phyloP scores from a whole-genome alignment of 2,113 vertebrate species.

The Halichoerus grypus region DNA sequence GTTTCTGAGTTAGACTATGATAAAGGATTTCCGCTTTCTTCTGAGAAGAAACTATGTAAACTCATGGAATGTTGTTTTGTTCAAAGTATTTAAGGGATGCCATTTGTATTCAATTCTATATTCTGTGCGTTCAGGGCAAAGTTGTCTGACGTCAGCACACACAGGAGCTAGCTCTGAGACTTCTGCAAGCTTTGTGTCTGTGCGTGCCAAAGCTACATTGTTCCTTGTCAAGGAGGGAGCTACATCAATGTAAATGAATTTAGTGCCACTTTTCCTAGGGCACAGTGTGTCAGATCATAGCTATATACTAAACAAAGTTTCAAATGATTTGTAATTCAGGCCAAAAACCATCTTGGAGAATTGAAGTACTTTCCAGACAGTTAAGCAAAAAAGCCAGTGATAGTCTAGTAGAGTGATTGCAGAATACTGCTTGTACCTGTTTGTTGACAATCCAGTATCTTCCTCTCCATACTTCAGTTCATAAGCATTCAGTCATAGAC shows the following conservation, averaged over 20 bases:
- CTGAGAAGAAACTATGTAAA: neutral
- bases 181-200: too few species aligned
- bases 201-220: neutral
- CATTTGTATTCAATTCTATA: neutral
- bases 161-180: neutral
- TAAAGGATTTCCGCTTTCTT: fast-evolving
- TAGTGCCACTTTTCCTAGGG: neutral
- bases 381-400: too few species aligned
- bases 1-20: fast-evolving
- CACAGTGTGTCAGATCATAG: too few species aligned
- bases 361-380: neutral
- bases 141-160: neutral
- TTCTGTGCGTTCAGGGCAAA: neutral
- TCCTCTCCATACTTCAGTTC: neutral
- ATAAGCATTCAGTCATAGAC: too few species aligned
- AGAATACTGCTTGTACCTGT: fast-evolving
- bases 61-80: neutral
- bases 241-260: neutral
- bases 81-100: neutral
- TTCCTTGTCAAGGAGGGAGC: too few species aligned
- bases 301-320: neutral
- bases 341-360: neutral
- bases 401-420: neutral
- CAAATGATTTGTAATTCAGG: neutral
- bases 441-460: too few species aligned